A percentile compares a stretch with the other conserved stretches of the same genome.
These are phyloP conservation scores for Amphipoea lucens DNA, from an alignment of 2,888 invertebrate genomes.

Conservation along the genomic window DNA sequence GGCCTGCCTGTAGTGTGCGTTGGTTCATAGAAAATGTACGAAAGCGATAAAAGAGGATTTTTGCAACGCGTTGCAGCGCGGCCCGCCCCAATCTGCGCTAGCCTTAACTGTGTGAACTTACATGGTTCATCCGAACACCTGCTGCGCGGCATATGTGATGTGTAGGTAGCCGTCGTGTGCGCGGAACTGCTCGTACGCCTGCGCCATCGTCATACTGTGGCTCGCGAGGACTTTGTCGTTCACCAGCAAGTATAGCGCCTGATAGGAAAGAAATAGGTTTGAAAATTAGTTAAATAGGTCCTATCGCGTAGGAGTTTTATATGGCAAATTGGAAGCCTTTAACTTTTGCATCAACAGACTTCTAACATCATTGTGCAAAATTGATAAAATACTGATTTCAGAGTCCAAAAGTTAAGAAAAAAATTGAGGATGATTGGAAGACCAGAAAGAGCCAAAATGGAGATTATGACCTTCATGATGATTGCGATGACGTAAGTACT, in stretches of 20 bases:
- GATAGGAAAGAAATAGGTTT: constrained; percentile 4
- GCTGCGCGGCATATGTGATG: constrained; percentile 96
- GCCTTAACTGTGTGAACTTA: constrained; percentile 56
- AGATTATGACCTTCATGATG: not conserved
- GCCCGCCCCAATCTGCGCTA: not conserved
- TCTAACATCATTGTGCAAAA: not conserved
- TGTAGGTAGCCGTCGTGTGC: constrained; percentile 96
- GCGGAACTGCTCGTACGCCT: constrained; percentile 94
- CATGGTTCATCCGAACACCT: constrained; percentile 88
- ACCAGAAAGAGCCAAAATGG: not conserved
- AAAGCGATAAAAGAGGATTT: too few species aligned
- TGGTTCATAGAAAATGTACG: not conserved
- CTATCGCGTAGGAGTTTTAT: too few species aligned
- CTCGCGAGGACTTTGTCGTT: constrained; percentile 95
- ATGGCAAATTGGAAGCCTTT: not conserved
- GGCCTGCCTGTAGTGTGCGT: not conserved
- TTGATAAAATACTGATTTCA: not conserved
- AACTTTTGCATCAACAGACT: not conserved
- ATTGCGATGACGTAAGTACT: not conserved
- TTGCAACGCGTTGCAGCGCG: not conserved
- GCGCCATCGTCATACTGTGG: constrained; percentile 94
- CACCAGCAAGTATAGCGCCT: constrained; percentile 95
- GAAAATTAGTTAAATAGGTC: not conserved
- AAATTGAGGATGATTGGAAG: not conserved
- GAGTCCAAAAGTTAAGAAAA: not conserved